Conservation (phyloP, 1,140 invertebrate species). For the Tribolium madens region DNA sequence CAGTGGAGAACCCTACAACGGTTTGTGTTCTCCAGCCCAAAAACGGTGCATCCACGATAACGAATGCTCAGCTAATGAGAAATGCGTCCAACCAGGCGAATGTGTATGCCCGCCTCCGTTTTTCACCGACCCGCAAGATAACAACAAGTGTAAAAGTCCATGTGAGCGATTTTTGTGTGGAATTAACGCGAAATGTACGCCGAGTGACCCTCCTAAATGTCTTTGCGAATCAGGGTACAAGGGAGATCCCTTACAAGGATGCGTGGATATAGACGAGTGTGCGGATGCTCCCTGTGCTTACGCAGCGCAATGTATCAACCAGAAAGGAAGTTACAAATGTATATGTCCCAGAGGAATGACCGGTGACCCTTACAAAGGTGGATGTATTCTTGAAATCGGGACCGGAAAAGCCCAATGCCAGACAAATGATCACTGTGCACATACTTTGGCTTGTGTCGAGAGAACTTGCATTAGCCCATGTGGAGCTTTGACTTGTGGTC, state of each 20-base stretch:
- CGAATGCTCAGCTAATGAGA: conserved; percentile 88
- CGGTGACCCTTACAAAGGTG: conserved; percentile 86
- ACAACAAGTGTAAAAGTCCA: conserved; percentile 89
- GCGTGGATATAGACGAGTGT: conserved; percentile 87
- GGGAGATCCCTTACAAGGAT: conserved; percentile 85
- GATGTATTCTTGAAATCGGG: conserved; percentile 73
- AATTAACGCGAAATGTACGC: conserved; percentile 92
- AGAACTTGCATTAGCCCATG: conserved; percentile 87
- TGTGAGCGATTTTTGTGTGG: conserved; percentile 90
- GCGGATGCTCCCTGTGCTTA: conserved; percentile 83
- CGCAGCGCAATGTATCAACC: conserved; percentile 88
- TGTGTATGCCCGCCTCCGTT: conserved; percentile 91
- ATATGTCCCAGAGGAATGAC: conserved; percentile 83
- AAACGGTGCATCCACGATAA: conserved; percentile 83
- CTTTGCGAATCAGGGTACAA: conserved; percentile 87
- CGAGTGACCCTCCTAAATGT: conserved; percentile 88
- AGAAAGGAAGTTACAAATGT: conserved; percentile 86
- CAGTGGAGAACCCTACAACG: conserved; percentile 72
- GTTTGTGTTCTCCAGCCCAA: conserved; percentile 83
- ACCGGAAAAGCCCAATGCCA: conserved; percentile 74
- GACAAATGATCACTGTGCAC: conserved; percentile 82
- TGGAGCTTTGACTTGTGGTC: conserved; percentile 79
- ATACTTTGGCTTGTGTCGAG: conserved; percentile 81
- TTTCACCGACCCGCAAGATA: conserved; percentile 83
- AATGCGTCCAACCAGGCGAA: conserved; percentile 90